phyloP scores from a whole-genome alignment of 2,888 invertebrate genomes.

The Cantharis nigra region DNA sequence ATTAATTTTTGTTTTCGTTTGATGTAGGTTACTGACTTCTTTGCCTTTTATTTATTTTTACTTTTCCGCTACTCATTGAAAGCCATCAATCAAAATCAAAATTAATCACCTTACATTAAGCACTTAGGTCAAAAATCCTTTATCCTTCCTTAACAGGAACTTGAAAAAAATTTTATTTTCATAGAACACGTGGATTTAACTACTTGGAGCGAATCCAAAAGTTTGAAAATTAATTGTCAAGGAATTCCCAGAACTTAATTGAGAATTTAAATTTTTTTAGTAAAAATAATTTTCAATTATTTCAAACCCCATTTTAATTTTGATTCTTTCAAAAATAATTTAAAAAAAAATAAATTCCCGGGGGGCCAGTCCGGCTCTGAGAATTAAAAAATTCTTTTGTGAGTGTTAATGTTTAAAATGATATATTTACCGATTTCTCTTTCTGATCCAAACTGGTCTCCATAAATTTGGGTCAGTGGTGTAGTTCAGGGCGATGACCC shows the following conservation, averaged over 20 bases:
- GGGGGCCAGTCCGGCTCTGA: too few relatives aligned
- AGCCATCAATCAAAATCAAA: too few relatives aligned
- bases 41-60: background rate
- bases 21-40: background rate
- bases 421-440: conserved; percentile 62
- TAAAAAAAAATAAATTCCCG: too few relatives aligned
- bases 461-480: conserved; percentile 79
- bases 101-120: too few relatives aligned
- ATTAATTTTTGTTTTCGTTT: background rate
- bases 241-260: too few relatives aligned
- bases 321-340: background rate
- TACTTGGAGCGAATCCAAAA: background rate
- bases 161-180: too few relatives aligned
- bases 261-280: too few relatives aligned
- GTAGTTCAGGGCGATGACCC: conserved; percentile 82
- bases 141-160: too few relatives aligned
- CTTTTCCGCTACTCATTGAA: background rate
- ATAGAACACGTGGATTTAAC: background rate
- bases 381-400: background rate
- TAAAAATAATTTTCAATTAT: too few relatives aligned
- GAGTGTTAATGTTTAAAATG: background rate
- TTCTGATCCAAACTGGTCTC: conserved; percentile 75
- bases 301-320: too few relatives aligned
- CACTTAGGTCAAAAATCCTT: too few relatives aligned
- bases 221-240: background rate